Evolutionary conservation across 2,888 invertebrate species (phyloP).

Genomic region (Xiphydria camelus): DNA sequence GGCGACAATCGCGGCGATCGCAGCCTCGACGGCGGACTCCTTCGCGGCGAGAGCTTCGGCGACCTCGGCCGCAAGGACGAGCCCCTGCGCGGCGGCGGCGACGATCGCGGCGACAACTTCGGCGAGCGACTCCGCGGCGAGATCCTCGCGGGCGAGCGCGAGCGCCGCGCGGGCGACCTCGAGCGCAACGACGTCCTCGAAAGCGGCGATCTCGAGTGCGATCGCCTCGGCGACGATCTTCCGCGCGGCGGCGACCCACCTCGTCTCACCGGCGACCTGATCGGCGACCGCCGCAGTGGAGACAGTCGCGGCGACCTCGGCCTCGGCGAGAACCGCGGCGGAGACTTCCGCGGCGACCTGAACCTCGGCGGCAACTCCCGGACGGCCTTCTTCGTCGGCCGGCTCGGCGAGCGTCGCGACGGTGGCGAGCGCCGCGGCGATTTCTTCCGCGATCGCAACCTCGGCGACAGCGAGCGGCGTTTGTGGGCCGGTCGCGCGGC

Average conservation of each 20-base stretch:
- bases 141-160: slow-evolving; percentile 26
- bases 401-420: slow-evolving; percentile 25
- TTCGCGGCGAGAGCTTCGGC: slow-evolving; percentile 16
- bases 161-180: slow-evolving; percentile 23
- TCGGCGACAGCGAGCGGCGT: slow-evolving; percentile 40
- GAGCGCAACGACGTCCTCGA: slow-evolving; percentile 30
- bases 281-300: slow-evolving; percentile 30
- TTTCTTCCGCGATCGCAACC: slow-evolving; percentile 32
- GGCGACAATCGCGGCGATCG: slow-evolving; percentile 10
- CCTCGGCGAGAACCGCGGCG: slow-evolving; percentile 42
- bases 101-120: neutral
- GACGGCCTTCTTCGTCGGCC: slow-evolving; percentile 32
- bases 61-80: slow-evolving; percentile 12
- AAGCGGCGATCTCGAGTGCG: slow-evolving; percentile 13
- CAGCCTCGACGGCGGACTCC: slow-evolving; percentile 16
- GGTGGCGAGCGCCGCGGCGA: slow-evolving; percentile 37
- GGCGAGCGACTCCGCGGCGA: slow-evolving; percentile 25
- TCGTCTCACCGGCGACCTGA: slow-evolving; percentile 39
- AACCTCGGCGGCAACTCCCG: slow-evolving; percentile 50
- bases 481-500: slow-evolving; percentile 29
- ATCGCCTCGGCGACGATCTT: slow-evolving; percentile 33
- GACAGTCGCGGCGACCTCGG: slow-evolving; percentile 43
- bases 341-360: slow-evolving; percentile 53
- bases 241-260: slow-evolving; percentile 36
- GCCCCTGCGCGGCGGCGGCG: neutral